phyloP scores from a whole-genome alignment of 1,140 invertebrate genomes.

The Drosophila punjabiensis region DNA sequence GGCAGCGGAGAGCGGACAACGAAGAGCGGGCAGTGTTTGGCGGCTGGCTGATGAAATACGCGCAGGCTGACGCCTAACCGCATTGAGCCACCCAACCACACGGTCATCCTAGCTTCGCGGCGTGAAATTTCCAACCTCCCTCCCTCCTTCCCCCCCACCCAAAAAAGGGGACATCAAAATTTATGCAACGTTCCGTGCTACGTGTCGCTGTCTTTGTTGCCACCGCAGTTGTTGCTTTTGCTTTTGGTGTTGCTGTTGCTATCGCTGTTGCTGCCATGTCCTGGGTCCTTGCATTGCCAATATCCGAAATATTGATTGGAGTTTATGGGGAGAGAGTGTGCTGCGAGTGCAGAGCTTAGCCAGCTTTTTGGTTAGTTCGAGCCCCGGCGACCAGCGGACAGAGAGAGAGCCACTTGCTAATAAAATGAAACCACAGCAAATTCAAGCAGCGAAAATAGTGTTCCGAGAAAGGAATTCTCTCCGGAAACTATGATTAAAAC shows the following conservation, averaged over 20 bases:
- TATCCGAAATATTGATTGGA: constrained; percentile 78
- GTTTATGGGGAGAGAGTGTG: constrained; percentile 16
- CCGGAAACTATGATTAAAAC: neutral
- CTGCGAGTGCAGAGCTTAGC: constrained; percentile 4
- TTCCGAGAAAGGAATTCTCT: neutral
- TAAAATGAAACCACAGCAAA: constrained; percentile 14
- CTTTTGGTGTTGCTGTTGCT: neutral
- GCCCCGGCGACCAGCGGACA: neutral
- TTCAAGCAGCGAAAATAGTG: constrained; percentile 7
- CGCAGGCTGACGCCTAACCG: constrained; percentile 59
- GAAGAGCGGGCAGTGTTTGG: constrained; percentile 41
- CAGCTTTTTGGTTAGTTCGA: constrained; percentile 17
- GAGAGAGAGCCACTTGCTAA: constrained; percentile 4
- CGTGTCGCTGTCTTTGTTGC: constrained; percentile 49
- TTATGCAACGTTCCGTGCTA: constrained; percentile 59
- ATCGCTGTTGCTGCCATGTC: constrained; percentile 22
- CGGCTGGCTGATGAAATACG: constrained; percentile 63
- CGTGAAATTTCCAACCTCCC: neutral
- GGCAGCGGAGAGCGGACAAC: neutral
- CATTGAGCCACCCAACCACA: constrained; percentile 43
- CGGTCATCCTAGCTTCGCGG: constrained; percentile 5
- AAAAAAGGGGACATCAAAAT: constrained; percentile 47
- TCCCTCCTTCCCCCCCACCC: too few species aligned
- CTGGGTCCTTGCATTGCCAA: constrained; percentile 59
- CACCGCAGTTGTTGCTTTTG: constrained; percentile 30